Evolutionary conservation across 2,888 invertebrate species (phyloP), one percentile per base, ranked within the genome.

Genomic region (Sicus ferrugineus): DNA sequence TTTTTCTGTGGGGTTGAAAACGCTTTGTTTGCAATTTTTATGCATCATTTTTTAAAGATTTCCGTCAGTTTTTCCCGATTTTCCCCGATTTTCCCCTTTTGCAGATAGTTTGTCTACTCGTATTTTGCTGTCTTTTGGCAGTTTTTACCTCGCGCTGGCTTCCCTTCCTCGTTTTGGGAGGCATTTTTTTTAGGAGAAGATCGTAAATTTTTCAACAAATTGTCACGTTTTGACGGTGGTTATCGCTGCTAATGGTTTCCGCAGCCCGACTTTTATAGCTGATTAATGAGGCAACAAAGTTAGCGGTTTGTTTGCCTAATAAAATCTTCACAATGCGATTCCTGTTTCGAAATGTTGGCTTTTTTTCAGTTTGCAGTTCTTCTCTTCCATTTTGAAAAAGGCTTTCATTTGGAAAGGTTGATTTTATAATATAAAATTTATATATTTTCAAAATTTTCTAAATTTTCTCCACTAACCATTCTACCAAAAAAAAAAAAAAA

Each of bases 101-200:
- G 31, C 28, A 58, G 30, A 16, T 14, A 9, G 26, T 69, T 67
- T 68, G 56, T 72, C 31, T 6, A 52, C 34, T 72, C 68, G 73
- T 72, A 66, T 78, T 78, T 72, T 73, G 71, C 75, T n/a, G 23
- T 46, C 9, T 31, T 48, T 16, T 26, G 42, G 28, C 38, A 34
- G 11, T 38, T 38, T 7, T 28, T 46, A 28, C 28, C 30, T 38
- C 7, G 21, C 1, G 38, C 21, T 21, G 19, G 11, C 21, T 34
- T n/a, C 3, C 5, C 7, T 30, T 34, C 6, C 16, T 59, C 11
- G 59, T 16, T 42, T 0, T 42, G 14, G 42, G n/a, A 4, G 1
- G 16, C 14, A n/a, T 42, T 1, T n/a, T 42, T 42, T 42, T 16
- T n/a, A 42, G n/a, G 42, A 4, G 16, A 65, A 30, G 16, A 34